Evolutionary conservation across 2,797 vertebrate species (phyloP), one percentile per base, ranked within the genome.

Genomic region (Gymnothorax reevesii): DNA sequence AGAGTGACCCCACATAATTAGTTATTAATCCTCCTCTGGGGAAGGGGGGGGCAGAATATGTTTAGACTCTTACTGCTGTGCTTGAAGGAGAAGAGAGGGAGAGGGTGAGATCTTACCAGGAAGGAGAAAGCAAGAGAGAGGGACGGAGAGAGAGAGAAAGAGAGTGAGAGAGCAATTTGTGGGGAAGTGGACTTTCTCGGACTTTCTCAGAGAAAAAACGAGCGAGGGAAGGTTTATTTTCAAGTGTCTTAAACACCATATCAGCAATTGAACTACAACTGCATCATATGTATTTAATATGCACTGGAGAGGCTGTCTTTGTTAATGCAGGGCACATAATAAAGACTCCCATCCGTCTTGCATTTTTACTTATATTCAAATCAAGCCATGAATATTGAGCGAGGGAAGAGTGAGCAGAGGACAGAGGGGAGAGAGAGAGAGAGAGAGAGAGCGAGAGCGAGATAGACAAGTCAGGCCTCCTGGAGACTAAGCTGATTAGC

Each of bases 1-100:
- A 96, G 97, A 98, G 97, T 98, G 98, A 99, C 97, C 97, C 94
- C 94, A 98, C 97, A 98, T 98, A 98, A 99, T 98, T 97, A 98
- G 96, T 97, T 97, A 98, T 98, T 97, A 98, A 97, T 97, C 97
- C 96, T 96, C 95, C 95, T 96, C 96, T 96, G 96, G 97, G 96
- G 96, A 95, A 66, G 86, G 42, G 33, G 54, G 84, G 75, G 86
- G 89, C 79, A 62, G 57, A 96, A 96, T 96, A 94, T 95, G 95
- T 96, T 95, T 95, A 96, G 95, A 95, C 95, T 96, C 96, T 97
- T 96, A 97, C 96, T 94, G 90, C 96, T 94, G 95, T 94, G 94
- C 73, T 77, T 13, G 73, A 49, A 12, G 27, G 15, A 49, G 33
- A 17, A 49, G 33, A 49, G 73, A 77, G 15, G 33, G 33, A 77